Base-by-base conservation (phyloP, 1,140 invertebrate species). In the Euura lappo region DNA sequence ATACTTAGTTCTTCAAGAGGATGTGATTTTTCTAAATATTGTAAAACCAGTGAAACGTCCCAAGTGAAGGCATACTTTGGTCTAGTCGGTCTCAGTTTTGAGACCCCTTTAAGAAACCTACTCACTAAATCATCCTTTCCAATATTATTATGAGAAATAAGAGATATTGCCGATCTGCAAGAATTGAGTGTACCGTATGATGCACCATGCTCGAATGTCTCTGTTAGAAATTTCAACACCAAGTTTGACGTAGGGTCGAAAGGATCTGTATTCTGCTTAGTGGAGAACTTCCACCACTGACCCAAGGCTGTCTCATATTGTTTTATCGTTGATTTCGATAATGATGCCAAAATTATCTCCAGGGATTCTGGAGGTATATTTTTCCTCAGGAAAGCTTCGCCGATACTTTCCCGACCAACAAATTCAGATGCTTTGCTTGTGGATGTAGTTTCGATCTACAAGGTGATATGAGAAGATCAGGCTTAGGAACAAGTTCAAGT, bases 41-140 rank as follows among this genome's bases (percentile, higher is more conserved):
- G 45, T 69, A 84, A 75, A 6, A 83, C 79, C 5, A 77, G 43
- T 46, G 76, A 65, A 3, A 78, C 75, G 68, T 84, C 79, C 82
- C 79, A 85, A 6, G 76, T 79, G 6, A 6, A 43, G 45, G n/a
- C 70, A 73, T 84, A 84, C 74, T 81, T 83, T 2, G 79, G 78
- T 46, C 43, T 46, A 3, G 67, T 13, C 7, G 81, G 81, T 46
- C 73, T 79, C 60, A 44, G 46, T 70, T 71, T 80, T 67, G 60
- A 80, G n/a, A 74, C 51, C 2, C 79, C 81, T 74, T 79, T 82
- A 2, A 82, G 69, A 67, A 83, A 79, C 47, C 81, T 69, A 65
- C 64, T 73, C 6, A 81, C 64, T 46, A 42, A 28, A 28, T 75
- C 71, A 45, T 80, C 73, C 65, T 72, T 28, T 68, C 76, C 76